Base-by-base conservation (phyloP, 2,113 vertebrate species). In the Sula dactylatra region DNA sequence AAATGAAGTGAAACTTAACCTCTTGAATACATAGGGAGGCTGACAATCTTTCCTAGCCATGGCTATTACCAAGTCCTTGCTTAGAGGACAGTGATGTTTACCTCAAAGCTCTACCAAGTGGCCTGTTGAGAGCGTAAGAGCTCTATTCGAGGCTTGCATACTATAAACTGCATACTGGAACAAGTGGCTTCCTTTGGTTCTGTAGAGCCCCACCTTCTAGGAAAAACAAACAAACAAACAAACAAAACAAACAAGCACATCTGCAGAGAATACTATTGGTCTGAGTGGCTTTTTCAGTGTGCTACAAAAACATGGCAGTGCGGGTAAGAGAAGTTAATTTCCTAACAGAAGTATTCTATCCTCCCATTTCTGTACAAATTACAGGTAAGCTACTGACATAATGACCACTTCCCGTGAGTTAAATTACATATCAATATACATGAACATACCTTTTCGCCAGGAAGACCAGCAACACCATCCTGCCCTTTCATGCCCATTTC, bases 391-490 rank as follows among this genome's bases (percentile, higher is more conserved):
- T n/a, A 38, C 42, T 58, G 55, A 45, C 27, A 40, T 7, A 49
- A 69, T 3, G 10, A 81, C 32, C 29, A 11, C 8, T 73, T n/a
- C 20, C 15, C 0, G 0, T 10, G 26, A 56, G 10, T 66, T 38
- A 58, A 70, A 50, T 32, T 67, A 49, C 10, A 2, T 3, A 7
- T 6, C 14, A 50, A 38, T 17, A 55, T 7, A 66, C 3, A 59
- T 0, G 0, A 89, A 91, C 71, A 13, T 98, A 99, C 98, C 98
- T 99, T 98, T 81, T 97, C 97, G 1, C 98, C 98, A 67, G 97
- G 96, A 88, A 94, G 95, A 93, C 98, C 98, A 83, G 96, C 66
- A 88, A 45, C 82, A n/a, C 98, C 98, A 4, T 93, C 88, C 29
- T 98, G 97, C 88, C 98, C 98, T 92, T 97, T 95, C 11, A 90